Evolutionary conservation across 2,888 invertebrate species (phyloP), one percentile per base, ranked within the genome.

Genomic region (Falcaria lacertinaria): DNA sequence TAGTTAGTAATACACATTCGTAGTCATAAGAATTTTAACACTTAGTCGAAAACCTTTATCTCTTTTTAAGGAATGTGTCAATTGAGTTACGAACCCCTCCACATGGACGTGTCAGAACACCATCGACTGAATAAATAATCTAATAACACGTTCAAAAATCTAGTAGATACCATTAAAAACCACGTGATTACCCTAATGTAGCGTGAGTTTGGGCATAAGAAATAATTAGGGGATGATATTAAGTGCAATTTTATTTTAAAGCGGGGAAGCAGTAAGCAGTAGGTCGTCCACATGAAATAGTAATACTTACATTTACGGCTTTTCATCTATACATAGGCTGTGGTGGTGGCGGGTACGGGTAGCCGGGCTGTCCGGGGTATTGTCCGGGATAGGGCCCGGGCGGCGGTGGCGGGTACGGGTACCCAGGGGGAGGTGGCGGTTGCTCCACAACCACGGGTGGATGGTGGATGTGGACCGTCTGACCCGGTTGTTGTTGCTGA

Each of bases 381-480:
- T 69, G 68, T 0, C 57, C 58, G 2, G 69, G 76, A 50, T 74
- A 74, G 2, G 64, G 67, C 8, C 57, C 67, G 40, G 54, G 54
- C 0, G 67, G 74, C 5, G 72, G 78, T 3, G 74, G 83, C 0
- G 75, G 76, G 45, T 74, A 71, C 2, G 64, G 67, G 44, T 74
- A 74, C 0, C 68, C 69, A 1, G 69, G 71, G 0, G 71, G 78
- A 0, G 73, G 64, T 0, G 62, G 75, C 0, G 60, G 73, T 33
- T 80, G 79, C 14, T 81, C 74, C 8, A 82, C 57, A 32, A 78
- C 49, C 11, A 74, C 58, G 1, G 78, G 71, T 1, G 84, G 84
- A 1, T 83, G 87, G 17, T 86, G 87, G 1, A 85, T 68, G 33
- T 80, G 72, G n/a, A 86, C 73, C 0, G 79, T 75, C 42, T 77